phyloP scores from a whole-genome alignment of 1,140 invertebrate species.

The Neodiprion virginianus region DNA sequence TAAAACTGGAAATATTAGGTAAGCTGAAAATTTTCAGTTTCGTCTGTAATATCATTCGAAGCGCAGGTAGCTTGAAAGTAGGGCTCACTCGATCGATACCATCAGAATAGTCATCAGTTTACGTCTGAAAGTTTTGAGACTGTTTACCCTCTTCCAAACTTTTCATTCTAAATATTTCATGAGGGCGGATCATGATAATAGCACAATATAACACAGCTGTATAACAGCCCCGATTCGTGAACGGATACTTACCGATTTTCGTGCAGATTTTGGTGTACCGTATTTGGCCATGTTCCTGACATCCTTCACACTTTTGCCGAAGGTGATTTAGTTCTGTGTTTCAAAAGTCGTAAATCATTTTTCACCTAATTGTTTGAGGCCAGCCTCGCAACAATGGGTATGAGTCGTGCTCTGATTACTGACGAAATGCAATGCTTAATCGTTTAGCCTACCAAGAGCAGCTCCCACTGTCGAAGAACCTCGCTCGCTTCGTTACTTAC shows the following conservation, averaged over 20 bases:
- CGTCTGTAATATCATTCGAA: neutral
- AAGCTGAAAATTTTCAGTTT: slow-evolving; percentile 33
- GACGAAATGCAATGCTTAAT: slow-evolving; percentile 11
- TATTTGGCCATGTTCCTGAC: neutral
- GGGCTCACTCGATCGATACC: no score
- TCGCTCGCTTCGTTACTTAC: slow-evolving; percentile 59
- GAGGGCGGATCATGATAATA: no score
- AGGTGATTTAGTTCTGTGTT: slow-evolving; percentile 12
- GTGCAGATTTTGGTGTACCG: no score
- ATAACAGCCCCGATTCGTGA: no score
- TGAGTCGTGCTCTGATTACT: neutral
- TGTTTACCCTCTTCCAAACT: neutral
- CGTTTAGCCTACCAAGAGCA: slow-evolving; percentile 37
- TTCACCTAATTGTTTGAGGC: slow-evolving; percentile 17
- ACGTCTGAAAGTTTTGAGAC: no score
- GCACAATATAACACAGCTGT: no score
- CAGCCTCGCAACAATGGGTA: no score
- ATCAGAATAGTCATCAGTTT: no score
- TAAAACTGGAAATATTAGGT: slow-evolving; percentile 79
- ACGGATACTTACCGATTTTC: no score
- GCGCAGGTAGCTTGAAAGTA: no score
- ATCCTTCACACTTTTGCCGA: no score
- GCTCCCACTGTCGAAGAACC: slow-evolving; percentile 36
- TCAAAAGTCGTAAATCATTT: slow-evolving; percentile 18
- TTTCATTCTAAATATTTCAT: slow-evolving; percentile 7